Evolutionary conservation across 2,113 vertebrate species (phyloP).

Genomic region (Arothron firmamentum): DNA sequence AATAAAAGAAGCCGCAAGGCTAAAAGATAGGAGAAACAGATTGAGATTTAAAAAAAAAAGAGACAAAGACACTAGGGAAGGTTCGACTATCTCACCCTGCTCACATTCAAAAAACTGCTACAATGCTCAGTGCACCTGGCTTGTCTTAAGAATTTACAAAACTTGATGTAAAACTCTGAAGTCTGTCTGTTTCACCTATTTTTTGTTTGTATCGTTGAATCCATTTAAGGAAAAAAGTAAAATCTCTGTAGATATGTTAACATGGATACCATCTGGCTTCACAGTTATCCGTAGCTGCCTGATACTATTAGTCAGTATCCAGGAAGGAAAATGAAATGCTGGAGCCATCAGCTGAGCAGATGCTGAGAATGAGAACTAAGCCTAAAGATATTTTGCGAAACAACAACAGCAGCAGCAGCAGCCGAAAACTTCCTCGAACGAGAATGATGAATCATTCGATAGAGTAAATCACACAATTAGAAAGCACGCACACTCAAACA

Average conservation of each 20-base stretch:
- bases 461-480: constrained; percentile 22
- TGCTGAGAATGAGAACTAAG: constrained; percentile 28
- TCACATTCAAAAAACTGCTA: no score
- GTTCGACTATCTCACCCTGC: no score
- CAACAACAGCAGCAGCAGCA: constrained; percentile 28
- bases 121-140: no score
- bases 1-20: constrained; percentile 2
- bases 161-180: no score
- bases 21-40: neutral
- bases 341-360: constrained; percentile 48
- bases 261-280: constrained; percentile 40
- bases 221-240: neutral
- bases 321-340: constrained; percentile 30
- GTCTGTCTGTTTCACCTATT: no score
- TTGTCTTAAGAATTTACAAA: no score
- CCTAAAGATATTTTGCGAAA: constrained; percentile 40
- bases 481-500: constrained; percentile 6
- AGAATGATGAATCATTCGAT: constrained; percentile 23
- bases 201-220: no score
- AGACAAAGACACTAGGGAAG: no score
- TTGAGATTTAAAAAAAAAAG: neutral
- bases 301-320: constrained; percentile 30
- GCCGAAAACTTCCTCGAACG: constrained; percentile 32
- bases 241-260: constrained; percentile 25
- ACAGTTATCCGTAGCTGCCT: constrained; percentile 28